phyloP scores from a whole-genome alignment of 2,888 invertebrate genomes.

The Eupsilia transversa region DNA sequence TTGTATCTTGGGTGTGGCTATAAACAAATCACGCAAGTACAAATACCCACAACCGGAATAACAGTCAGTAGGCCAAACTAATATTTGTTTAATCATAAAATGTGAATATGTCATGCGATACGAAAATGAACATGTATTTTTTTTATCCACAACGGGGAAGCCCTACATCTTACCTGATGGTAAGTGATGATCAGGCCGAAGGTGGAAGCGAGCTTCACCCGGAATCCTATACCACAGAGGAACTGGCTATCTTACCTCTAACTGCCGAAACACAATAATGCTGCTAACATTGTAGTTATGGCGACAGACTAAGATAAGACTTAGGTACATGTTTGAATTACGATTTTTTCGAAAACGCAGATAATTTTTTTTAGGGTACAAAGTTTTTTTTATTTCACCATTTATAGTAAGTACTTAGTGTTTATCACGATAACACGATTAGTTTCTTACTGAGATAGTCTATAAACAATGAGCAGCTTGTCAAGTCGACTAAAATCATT shows the following conservation, averaged over 20 bases:
- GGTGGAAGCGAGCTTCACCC: no score
- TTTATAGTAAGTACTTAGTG: not conserved
- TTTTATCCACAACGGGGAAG: no score
- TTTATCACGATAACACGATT: not conserved
- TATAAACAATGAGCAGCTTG: no score
- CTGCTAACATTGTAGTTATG: no score
- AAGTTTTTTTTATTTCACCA: not conserved
- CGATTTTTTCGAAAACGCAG: slow-evolving; percentile 1
- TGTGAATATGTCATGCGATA: slow-evolving; percentile 39
- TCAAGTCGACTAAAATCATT: no score
- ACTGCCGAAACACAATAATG: no score
- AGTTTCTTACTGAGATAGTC: no score
- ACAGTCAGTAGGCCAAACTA: slow-evolving; percentile 39
- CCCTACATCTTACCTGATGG: no score
- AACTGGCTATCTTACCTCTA: no score
- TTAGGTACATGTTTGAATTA: slow-evolving; percentile 18
- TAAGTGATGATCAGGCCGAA: no score
- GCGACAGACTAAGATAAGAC: no score
- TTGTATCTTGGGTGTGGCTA: slow-evolving; percentile 17
- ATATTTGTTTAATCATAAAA: slow-evolving; percentile 45
- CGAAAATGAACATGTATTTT: slow-evolving; percentile 33
- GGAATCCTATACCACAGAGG: no score
- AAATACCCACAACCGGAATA: not conserved
- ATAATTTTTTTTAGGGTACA: slow-evolving; percentile 3
- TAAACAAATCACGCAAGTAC: slow-evolving; percentile 24